Base-by-base conservation (phyloP, 2,113 vertebrate genomes). In the Proterorhinus semilunaris region DNA sequence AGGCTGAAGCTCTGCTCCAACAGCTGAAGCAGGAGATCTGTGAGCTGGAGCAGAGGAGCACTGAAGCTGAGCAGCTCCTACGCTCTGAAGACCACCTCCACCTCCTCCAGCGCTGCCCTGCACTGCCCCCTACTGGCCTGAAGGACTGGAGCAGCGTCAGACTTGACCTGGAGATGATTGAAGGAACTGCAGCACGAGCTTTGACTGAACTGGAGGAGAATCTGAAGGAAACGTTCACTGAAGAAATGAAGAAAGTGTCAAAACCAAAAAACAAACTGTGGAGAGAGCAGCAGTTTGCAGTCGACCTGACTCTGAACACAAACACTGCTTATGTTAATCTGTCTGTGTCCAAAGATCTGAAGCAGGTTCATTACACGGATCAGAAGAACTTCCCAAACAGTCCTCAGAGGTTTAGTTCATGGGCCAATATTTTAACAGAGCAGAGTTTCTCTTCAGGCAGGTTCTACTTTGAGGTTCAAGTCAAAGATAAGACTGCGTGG, bases 1-100 rank as follows among this genome's bases (percentile, higher is more conserved):
- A 76, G 43, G 55, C 62, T 36, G 27, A 36, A 36, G 27, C 27
- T 36, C 27, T 36, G 27, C 27, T 36, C 27, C 54, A 27, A 13
- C 10, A 57, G 27, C 54, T 57, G 21, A 10, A 57, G 54, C 54
- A 57, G 54, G 54, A 57, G 54, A 57, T 57, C 54, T 57, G 54
- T 57, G 54, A 36, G 21, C 54, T 57, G 54, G 21, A 57, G 54
- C 10, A 36, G 54, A 57, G 21, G 36, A 57, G 54, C 21, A 57
- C 27, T 57, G 54, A 57, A 21, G 27, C 54, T 36, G 54, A 57
- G 54, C 21, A 36, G 21, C 21, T 36, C 27, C 27, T 36, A 36
- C 27, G 27, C 27, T 36, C 27, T 36, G 27, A 36, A 36, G 27
- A 36, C 27, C 27, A 36, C 3, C 27, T 36, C 27, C 27, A 36